These are phyloP conservation scores for Noctuana brunneofusca DNA, from an alignment of 2,888 invertebrate genomes.

Conservation along the genomic window DNA sequence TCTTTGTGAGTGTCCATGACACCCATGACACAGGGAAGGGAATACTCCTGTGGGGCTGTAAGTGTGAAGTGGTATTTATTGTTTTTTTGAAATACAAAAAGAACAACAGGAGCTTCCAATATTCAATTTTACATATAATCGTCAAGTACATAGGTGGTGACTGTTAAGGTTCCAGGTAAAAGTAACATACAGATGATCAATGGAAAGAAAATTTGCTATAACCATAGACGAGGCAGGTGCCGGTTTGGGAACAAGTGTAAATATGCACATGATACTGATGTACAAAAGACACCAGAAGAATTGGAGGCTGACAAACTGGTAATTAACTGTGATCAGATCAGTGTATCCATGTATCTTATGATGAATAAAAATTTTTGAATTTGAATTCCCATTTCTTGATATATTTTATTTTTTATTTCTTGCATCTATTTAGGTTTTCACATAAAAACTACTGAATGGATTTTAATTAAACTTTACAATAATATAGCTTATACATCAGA, in stretches of 20 bases:
- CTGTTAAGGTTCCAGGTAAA: slow-evolving; percentile 84
- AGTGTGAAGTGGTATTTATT: too few relatives aligned
- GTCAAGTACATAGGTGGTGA: slow-evolving; percentile 82
- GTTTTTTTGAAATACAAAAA: background rate
- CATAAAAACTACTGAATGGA: too few relatives aligned
- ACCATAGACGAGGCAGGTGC: slow-evolving; percentile 94
- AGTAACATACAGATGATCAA: slow-evolving; percentile 90
- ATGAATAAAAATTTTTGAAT: too few relatives aligned
- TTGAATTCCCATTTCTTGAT: too few relatives aligned
- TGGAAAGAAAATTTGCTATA: slow-evolving; percentile 96
- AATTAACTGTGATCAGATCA: slow-evolving; percentile 4
- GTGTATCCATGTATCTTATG: too few relatives aligned
- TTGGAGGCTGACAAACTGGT: slow-evolving; percentile 82
- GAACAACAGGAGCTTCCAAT: slow-evolving; percentile 47
- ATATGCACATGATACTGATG: slow-evolving; percentile 94
- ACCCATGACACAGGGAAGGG: too few relatives aligned
- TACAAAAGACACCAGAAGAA: slow-evolving; percentile 85
- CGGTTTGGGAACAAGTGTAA: slow-evolving; percentile 96
- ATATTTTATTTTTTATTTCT: too few relatives aligned
- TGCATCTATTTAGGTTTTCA: too few relatives aligned
- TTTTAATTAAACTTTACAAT: too few relatives aligned
- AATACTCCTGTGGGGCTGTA: too few relatives aligned
- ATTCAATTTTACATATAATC: slow-evolving; percentile 72
- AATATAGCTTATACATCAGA: too few relatives aligned
- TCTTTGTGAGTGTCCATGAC: too few relatives aligned